phyloP scores from a whole-genome alignment of 2,797 vertebrate species.

The Brachymystax lenok region DNA sequence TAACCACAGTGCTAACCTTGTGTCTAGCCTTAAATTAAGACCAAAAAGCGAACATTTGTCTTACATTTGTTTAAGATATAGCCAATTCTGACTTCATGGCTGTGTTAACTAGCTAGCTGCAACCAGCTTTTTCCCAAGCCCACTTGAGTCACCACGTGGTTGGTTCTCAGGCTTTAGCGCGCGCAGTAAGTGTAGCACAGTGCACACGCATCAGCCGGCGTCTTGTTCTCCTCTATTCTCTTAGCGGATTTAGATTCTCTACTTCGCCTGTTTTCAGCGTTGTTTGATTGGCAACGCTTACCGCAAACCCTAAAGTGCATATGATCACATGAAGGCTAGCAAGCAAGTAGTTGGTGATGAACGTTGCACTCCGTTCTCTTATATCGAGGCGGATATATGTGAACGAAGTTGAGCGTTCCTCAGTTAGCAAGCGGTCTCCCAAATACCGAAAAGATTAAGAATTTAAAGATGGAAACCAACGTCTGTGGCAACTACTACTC shows the following conservation, averaged over 20 bases:
- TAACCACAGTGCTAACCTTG: too few relatives aligned
- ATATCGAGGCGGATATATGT: too few relatives aligned
- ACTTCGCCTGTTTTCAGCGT: neutral
- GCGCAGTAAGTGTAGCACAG: constrained; percentile 15
- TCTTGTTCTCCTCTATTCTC: neutral
- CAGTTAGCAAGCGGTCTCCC: neutral
- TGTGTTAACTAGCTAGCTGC: too few relatives aligned
- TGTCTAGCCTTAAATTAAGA: too few relatives aligned
- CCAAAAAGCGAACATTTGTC: too few relatives aligned
- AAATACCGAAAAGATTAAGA: neutral
- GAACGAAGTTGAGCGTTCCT: neutral
- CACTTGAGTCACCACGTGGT: constrained; percentile 67
- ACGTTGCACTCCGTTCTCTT: too few relatives aligned
- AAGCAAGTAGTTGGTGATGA: too few relatives aligned
- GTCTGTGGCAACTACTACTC: neutral
- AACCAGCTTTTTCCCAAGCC: neutral
- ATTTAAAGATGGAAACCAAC: neutral
- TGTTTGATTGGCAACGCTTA: neutral
- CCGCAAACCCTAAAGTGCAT: neutral
- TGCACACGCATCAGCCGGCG: neutral
- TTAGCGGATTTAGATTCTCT: neutral
- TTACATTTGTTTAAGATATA: too few relatives aligned
- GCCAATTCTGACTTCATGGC: too few relatives aligned
- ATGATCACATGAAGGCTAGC: too few relatives aligned
- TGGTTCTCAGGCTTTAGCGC: constrained; percentile 56